These are phyloP conservation scores for Eilema depressum DNA, from an alignment of 2,888 invertebrate species.

Conservation along the genomic window DNA sequence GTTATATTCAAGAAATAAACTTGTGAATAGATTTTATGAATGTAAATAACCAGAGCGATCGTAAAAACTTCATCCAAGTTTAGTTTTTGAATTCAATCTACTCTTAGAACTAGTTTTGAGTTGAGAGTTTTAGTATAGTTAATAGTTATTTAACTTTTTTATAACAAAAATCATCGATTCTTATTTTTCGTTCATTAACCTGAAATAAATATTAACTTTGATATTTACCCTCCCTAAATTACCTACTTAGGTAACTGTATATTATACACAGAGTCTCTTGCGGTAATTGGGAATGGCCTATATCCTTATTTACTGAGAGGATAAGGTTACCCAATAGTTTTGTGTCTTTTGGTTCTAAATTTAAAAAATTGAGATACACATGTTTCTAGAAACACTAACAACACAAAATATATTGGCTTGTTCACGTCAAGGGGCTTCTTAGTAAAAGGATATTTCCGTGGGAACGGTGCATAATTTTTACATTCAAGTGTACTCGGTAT, in stretches of 20 bases:
- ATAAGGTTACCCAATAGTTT: background rate
- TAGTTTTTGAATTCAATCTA: no score
- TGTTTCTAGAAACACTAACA: background rate
- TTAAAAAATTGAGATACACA: background rate
- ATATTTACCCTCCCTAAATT: no score
- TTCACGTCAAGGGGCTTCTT: slow-evolving; percentile 54
- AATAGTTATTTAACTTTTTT: background rate
- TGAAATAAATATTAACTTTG: no score
- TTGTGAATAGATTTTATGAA: no score
- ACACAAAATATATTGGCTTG: slow-evolving; percentile 30
- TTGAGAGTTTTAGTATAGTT: background rate
- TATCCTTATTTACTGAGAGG: background rate
- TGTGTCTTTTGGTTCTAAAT: background rate
- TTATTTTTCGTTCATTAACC: no score
- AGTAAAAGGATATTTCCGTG: slow-evolving; percentile 64
- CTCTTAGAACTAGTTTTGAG: no score
- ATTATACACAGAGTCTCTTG: background rate
- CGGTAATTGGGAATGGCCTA: background rate
- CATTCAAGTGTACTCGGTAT: slow-evolving; percentile 65
- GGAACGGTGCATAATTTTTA: slow-evolving; percentile 75
- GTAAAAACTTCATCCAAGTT: no score
- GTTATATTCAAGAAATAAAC: no score
- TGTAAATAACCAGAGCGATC: no score
- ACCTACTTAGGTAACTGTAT: no score
- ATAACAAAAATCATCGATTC: no score